phyloP scores from a whole-genome alignment of 2,113 vertebrate genomes.

The Raphicerus campestris region DNA sequence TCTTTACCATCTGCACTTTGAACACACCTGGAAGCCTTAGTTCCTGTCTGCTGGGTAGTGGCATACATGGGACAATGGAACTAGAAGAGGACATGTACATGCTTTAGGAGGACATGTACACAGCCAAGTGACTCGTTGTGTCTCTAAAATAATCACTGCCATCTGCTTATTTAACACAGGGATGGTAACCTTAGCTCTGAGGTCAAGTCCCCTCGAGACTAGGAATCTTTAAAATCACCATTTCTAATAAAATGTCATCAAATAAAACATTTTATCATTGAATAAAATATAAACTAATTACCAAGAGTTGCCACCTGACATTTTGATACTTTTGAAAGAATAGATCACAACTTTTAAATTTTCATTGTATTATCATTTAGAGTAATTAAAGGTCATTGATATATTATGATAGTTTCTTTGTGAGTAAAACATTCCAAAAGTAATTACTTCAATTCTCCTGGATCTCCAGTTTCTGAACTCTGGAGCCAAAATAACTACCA shows the following conservation, averaged over 20 bases:
- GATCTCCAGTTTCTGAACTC: conserved; percentile 20
- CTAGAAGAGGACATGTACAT: neutral
- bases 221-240: conserved; percentile 7
- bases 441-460: neutral
- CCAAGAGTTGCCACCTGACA: neutral
- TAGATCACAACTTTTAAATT: neutral
- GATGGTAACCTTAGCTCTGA: neutral
- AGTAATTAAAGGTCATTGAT: neutral
- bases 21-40: neutral
- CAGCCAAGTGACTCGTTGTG: neutral
- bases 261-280: neutral
- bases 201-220: neutral
- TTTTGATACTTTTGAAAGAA: conserved; percentile 15
- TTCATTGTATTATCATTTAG: neutral
- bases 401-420: neutral
- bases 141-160: neutral
- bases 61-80: neutral
- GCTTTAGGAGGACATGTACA: neutral
- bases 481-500: neutral
- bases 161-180: neutral
- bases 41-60: neutral
- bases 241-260: neutral
- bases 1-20: neutral
- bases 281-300: neutral
- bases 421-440: neutral